phyloP scores from a whole-genome alignment of 2,797 vertebrate species.

The Platalea minor region DNA sequence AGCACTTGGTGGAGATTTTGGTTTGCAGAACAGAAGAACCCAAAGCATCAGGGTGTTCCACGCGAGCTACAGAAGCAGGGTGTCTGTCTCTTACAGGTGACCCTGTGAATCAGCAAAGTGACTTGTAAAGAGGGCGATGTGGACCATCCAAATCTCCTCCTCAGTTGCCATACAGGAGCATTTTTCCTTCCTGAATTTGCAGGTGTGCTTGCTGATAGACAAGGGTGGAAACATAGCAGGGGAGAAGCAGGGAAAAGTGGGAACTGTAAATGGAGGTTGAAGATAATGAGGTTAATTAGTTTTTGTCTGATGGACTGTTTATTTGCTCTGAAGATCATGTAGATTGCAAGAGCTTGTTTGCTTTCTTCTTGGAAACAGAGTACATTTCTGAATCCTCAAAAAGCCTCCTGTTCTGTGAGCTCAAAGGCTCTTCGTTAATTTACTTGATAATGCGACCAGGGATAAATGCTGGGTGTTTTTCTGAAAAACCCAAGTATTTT shows the following conservation, averaged over 20 bases:
- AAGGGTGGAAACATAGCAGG: neutral
- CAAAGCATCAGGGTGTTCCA: neutral
- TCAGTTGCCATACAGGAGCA: rapidly evolving
- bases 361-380: neutral
- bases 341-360: neutral
- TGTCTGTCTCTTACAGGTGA: neutral
- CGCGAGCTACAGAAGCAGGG: neutral
- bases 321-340: neutral
- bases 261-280: neutral
- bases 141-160: neutral
- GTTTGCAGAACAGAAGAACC: neutral
- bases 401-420: neutral
- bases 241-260: neutral
- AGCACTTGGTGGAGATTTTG: neutral
- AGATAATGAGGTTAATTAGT: neutral
- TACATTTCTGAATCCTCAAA: neutral
- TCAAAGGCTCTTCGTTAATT: neutral
- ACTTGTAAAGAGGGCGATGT: neutral
- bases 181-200: neutral
- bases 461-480: neutral
- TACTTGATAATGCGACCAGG: neutral
- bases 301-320: neutral
- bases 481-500: neutral
- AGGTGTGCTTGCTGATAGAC: neutral
- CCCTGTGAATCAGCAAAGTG: neutral